Evolutionary conservation across 2,888 invertebrate genomes (phyloP).

Genomic region (Stomorhina lunata): DNA sequence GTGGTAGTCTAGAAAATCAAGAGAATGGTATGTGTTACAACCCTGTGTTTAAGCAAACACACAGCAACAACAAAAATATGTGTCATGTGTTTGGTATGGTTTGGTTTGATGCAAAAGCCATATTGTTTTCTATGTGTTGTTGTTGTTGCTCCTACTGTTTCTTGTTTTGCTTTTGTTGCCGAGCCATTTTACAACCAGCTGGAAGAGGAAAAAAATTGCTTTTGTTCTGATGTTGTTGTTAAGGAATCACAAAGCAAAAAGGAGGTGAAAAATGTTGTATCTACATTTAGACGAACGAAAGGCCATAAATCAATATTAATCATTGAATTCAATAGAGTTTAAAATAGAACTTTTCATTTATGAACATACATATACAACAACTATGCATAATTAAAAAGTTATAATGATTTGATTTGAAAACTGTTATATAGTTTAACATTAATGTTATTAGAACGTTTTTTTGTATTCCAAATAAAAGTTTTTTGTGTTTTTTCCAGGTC

Average conservation of each 20-base stretch:
- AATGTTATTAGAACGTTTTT: too few species aligned
- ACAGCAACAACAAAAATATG: conserved; percentile 31
- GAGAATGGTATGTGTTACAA: conserved; percentile 6
- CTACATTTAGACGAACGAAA: neutral
- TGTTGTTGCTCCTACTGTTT: conserved; percentile 1
- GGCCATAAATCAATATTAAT: conserved; percentile 45
- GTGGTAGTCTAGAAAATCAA: neutral
- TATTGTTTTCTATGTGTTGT: conserved; percentile 10
- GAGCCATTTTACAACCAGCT: conserved; percentile 34
- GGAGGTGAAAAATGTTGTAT: neutral
- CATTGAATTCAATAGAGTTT: conserved; percentile 18
- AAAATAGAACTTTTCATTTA: neutral
- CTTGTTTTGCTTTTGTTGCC: conserved; percentile 43
- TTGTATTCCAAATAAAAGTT: too few species aligned
- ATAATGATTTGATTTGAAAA: too few species aligned
- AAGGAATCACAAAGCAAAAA: conserved; percentile 25
- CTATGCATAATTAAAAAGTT: too few species aligned
- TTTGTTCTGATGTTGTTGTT: conserved; percentile 28
- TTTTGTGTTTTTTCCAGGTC: too few species aligned
- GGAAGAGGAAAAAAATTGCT: neutral
- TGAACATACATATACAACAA: neutral
- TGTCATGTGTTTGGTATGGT: conserved; percentile 40
- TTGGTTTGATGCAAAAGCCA: conserved; percentile 26
- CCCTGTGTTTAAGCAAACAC: conserved; percentile 35
- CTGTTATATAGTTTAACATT: too few species aligned